A percentile compares a stretch with the other conserved stretches of the same genome.
These are phyloP conservation scores for Eupleurogrammus muticus DNA, from an alignment of 2,797 vertebrate species.

Conservation along the genomic window DNA sequence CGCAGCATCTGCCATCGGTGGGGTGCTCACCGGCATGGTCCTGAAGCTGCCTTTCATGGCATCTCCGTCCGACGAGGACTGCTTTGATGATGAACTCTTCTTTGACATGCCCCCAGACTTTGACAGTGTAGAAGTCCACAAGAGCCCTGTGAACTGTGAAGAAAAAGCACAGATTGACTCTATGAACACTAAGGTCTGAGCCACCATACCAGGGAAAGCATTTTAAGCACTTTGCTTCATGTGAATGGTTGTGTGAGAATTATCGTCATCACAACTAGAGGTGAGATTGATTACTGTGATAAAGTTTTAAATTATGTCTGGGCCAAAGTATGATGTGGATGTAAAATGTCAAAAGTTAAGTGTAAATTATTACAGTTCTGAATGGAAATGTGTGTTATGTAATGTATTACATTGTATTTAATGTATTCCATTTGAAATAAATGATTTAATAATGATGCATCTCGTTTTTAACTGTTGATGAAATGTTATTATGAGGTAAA, in stretches of 20 bases:
- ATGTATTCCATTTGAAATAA: slow-evolving; percentile 28
- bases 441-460: not conserved
- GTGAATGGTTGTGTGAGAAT: not conserved
- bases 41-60: slow-evolving; percentile 80
- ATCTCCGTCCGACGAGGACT: slow-evolving; percentile 69
- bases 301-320: not conserved
- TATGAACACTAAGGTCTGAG: slow-evolving; percentile 25
- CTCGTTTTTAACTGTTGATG: not conserved
- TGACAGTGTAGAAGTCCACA: not conserved
- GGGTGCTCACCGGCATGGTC: slow-evolving; percentile 73
- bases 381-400: not conserved
- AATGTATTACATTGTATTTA: not conserved
- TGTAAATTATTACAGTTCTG: not conserved
- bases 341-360: not conserved
- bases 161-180: slow-evolving; percentile 29
- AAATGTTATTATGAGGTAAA: not conserved
- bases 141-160: not conserved
- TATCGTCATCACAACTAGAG: not conserved
- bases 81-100: slow-evolving; percentile 83
- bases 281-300: slow-evolving; percentile 7
- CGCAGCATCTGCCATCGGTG: slow-evolving; percentile 59
- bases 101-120: slow-evolving; percentile 80
- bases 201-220: not conserved
- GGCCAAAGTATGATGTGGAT: not conserved
- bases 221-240: not conserved